Base-by-base conservation (phyloP, 1,140 invertebrate genomes). In the Medauroidea extradentata region DNA sequence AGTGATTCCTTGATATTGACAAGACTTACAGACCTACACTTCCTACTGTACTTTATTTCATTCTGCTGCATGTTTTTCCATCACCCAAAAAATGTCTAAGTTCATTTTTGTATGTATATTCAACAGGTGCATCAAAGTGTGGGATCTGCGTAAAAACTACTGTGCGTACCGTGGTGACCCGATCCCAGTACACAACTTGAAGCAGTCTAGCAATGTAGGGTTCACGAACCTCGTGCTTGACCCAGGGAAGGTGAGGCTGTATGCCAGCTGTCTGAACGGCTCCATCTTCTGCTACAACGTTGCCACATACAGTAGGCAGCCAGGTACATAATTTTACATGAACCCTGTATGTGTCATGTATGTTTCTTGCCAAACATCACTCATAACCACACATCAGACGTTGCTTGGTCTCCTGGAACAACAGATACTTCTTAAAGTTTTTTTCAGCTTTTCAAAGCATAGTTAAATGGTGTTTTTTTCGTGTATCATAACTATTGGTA, bases 81-180 rank as follows among this genome's bases (percentile, higher is more conserved):
- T 11, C 18, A 11, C n/a, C 14, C 24, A 19, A 13, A 50, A 46
- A 9, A 51, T 23, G 21, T 34, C 29, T 4, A 57, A 56, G 16
- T 13, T 41, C 52, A 43, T 39, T 59, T 50, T 46, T 53, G 52
- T 23, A 29, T 57, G 39, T 21, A 11, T 34, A 43, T 55, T 48
- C 51, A 46, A 8, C 61, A 83, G 82, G 1, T 75, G 85, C 41
- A 88, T 95, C 8, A 93, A 94, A 73, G 82, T 90, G 2, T 95
- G 93, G 93, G 93, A 95, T 75, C 67, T 93, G 13, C 72, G 92
- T 25, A 90, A 91, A 68, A 90, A 85, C 65, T 93, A 93, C 66
- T 83, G 79, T 2, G 77, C 77, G 9, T 81, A 85, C 59, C 87
- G 84, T 67, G 79, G 81, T 44, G 83, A 86, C 29, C 87, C 91